Evolutionary conservation across 2,797 vertebrate species (phyloP).

Genomic region (Crenichthys baileyi): DNA sequence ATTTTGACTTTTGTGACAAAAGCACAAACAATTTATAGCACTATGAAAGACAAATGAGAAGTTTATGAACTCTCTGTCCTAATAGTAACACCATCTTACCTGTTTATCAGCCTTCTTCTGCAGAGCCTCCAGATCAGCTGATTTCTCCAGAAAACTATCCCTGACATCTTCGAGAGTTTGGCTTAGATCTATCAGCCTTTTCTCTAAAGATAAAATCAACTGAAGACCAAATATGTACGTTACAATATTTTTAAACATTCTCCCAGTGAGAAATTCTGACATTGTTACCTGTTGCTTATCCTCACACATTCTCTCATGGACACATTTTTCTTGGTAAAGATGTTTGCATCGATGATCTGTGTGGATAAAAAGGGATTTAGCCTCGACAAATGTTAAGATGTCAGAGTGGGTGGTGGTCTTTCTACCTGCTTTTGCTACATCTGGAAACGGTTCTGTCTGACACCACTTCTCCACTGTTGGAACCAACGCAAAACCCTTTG

Average conservation of each 20-base stretch:
- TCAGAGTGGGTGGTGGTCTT: not conserved
- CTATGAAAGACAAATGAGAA: not conserved
- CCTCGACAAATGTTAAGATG: not conserved
- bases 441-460: slow-evolving; percentile 57
- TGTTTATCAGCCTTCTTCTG: slow-evolving; percentile 61
- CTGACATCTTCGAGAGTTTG: slow-evolving; percentile 70
- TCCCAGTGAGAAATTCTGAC: not conserved
- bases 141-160: slow-evolving; percentile 74
- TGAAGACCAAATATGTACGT: slow-evolving; percentile 42
- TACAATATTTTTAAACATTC: not conserved
- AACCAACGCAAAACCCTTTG: not conserved
- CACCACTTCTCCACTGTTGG: slow-evolving; percentile 27
- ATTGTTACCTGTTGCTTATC: slow-evolving; percentile 78
- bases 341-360: slow-evolving; percentile 56
- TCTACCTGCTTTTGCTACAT: slow-evolving; percentile 49
- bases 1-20: slow-evolving; percentile 71
- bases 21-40: not conserved
- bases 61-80: not conserved
- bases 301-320: slow-evolving; percentile 74
- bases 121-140: slow-evolving; percentile 63
- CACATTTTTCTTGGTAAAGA: slow-evolving; percentile 76
- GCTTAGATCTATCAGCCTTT: slow-evolving; percentile 67
- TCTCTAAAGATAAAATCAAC: slow-evolving; percentile 78
- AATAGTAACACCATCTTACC: slow-evolving; percentile 48
- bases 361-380: not conserved